Percentiles rank a stretch among this genome's conserved stretches.
Evolutionary conservation across 92 coral and sea anemone species (phyloP).

Genomic region (Virgularia gustaviana): DNA sequence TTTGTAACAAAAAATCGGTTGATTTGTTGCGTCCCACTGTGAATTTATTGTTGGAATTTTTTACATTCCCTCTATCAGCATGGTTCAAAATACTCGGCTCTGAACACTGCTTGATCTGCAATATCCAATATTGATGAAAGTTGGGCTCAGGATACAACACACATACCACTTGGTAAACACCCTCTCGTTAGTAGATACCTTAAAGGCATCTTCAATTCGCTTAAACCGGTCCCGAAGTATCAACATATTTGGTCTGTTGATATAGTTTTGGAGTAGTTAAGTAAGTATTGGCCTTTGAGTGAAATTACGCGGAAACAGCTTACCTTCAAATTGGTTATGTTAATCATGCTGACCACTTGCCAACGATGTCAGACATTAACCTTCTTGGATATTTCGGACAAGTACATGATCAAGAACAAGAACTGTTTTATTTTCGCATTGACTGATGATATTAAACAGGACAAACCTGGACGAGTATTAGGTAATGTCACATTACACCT

Average conservation of each 20-base stretch:
- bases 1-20: constrained; percentile 47
- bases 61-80: constrained; percentile 37
- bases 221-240: constrained; percentile 52
- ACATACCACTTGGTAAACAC: constrained; percentile 42
- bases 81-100: neutral
- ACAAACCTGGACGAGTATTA: constrained; percentile 51
- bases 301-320: constrained; percentile 48
- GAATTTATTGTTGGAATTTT: constrained; percentile 16
- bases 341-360: constrained; percentile 51
- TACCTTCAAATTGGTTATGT: constrained; percentile 47
- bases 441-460: constrained; percentile 56
- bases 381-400: constrained; percentile 34
- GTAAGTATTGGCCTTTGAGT: constrained; percentile 42
- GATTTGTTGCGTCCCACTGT: constrained; percentile 62
- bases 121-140: constrained; percentile 38
- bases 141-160: constrained; percentile 9
- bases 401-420: constrained; percentile 18
- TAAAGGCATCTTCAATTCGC: constrained; percentile 50
- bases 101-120: constrained; percentile 45
- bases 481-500: constrained; percentile 45
- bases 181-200: constrained; percentile 49
- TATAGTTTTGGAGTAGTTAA: constrained; percentile 43
- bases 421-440: constrained; percentile 47
- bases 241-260: constrained; percentile 53
- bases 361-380: constrained; percentile 54